Conservation (phyloP, 92 coral and sea anemone genomes). For the Palythoa grandis region DNA sequence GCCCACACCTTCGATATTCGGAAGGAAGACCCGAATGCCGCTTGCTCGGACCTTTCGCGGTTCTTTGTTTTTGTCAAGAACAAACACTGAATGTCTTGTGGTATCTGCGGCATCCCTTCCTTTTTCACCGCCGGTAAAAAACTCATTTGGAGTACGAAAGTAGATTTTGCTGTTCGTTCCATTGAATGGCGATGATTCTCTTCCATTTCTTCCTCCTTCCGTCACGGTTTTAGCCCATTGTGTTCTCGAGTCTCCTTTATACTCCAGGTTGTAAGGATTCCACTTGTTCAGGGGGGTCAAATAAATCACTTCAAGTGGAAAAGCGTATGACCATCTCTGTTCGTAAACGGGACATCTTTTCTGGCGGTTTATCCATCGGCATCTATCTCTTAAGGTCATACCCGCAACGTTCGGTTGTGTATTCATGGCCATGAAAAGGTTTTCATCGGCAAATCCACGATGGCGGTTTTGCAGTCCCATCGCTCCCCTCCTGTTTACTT, state of each 20-base stretch:
- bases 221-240: not conserved
- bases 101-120: conserved; percentile 64
- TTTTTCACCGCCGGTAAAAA: conserved; percentile 50
- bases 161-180: conserved; percentile 57
- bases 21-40: conserved; percentile 44
- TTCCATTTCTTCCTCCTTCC: conserved; percentile 40
- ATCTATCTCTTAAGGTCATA: conserved; percentile 38
- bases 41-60: conserved; percentile 35
- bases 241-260: conserved; percentile 11
- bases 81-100: conserved; percentile 49
- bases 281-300: conserved; percentile 42
- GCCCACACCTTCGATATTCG: conserved; percentile 39
- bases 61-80: conserved; percentile 43
- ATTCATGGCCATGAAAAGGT: conserved; percentile 76
- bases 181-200: conserved; percentile 28
- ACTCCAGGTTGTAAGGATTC: conserved; percentile 29
- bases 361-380: conserved; percentile 6
- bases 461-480: conserved; percentile 69
- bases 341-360: conserved; percentile 31
- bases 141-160: conserved; percentile 56
- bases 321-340: conserved; percentile 53
- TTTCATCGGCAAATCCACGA: conserved; percentile 75
- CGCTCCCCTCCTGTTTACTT: conserved; percentile 56
- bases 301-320: conserved; percentile 38
- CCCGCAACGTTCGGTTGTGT: conserved; percentile 72